A percentile compares a stretch with the other conserved stretches of the same genome.
Conservation (phyloP, 92 coral and sea anemone species). For the Phymanthus crucifer region DNA sequence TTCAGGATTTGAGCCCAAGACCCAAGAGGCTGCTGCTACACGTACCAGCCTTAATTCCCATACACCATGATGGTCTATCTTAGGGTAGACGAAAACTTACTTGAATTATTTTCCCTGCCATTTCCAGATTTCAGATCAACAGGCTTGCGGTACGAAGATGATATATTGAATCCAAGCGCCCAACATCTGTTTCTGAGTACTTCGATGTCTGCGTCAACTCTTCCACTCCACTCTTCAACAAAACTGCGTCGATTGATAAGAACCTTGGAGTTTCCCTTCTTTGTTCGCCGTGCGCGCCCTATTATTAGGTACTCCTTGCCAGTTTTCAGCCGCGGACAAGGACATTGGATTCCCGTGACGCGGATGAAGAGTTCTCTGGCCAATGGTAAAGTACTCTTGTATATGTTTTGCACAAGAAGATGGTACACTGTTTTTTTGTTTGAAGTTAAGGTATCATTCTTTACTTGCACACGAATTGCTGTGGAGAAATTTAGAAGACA, state of each 20-base stretch:
- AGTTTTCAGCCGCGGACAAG: conserved; percentile 47
- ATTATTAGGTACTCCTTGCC: conserved; percentile 55
- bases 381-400: conserved; percentile 11
- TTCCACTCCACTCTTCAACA: conserved; percentile 25
- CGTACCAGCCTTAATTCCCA: not conserved
- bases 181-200: not conserved
- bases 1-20: too few species aligned
- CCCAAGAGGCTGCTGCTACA: too few species aligned
- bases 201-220: conserved; percentile 5
- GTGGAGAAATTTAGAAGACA: not conserved
- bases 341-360: conserved; percentile 23
- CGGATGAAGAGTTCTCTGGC: conserved; percentile 25
- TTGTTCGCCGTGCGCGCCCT: conserved; percentile 35
- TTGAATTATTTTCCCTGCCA: not conserved
- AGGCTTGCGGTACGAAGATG: not conserved
- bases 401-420: conserved; percentile 1
- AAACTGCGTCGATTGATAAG: conserved; percentile 29
- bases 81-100: not conserved
- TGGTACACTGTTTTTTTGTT: conserved; percentile 22
- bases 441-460: conserved; percentile 2
- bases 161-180: not conserved
- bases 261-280: conserved; percentile 15
- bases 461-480: not conserved
- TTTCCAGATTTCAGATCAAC: not conserved
- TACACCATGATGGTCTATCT: not conserved